A percentile compares a stretch with the other conserved stretches of the same genome.
phyloP scores from a whole-genome alignment of 2,113 vertebrate genomes.

The Anhinga anhinga region DNA sequence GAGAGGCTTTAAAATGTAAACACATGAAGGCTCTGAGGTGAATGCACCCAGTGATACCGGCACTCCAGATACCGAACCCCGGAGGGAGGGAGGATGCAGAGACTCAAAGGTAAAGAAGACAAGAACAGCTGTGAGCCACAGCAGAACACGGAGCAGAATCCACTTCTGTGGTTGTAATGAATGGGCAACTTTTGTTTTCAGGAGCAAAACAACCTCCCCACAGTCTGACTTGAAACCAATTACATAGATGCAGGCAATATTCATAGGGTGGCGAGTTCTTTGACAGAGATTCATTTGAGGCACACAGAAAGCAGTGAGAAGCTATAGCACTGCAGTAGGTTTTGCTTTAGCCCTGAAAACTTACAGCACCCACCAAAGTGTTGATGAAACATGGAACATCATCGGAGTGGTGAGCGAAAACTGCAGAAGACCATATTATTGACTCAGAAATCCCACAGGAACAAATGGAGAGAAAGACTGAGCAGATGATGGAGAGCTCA shows the following conservation, averaged over 20 bases:
- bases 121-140: background rate
- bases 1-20: background rate
- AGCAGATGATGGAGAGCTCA: background rate
- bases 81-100: background rate
- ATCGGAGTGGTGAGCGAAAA: background rate
- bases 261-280: background rate
- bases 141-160: background rate
- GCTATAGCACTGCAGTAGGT: background rate
- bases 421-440: background rate
- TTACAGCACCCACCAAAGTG: background rate
- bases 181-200: background rate
- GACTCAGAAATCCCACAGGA: background rate
- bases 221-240: background rate
- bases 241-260: background rate
- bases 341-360: background rate
- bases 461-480: background rate
- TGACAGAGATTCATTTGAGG: background rate
- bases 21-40: background rate
- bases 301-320: background rate
- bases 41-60: background rate
- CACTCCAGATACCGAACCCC: fast-evolving
- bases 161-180: background rate
- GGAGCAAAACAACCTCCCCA: background rate
- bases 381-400: fast-evolving
- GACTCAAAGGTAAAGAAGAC: background rate